These are phyloP conservation scores for Epirrita christyi DNA, from an alignment of 2,888 invertebrate genomes.

Conservation along the genomic window DNA sequence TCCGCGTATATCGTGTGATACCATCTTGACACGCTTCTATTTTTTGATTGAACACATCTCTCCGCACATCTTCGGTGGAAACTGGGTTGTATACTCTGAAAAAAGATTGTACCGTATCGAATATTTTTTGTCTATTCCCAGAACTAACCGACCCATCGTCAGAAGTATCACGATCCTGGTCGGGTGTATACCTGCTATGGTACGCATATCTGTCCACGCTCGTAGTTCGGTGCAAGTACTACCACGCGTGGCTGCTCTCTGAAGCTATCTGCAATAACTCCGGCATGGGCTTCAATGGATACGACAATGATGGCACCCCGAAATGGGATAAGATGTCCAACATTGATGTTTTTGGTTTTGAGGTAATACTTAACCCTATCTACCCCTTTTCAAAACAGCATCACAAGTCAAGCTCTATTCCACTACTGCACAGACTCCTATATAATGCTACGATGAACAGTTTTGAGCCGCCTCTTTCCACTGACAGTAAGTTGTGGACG, in stretches of 20 bases:
- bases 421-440: no score
- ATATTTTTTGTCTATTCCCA: slow-evolving; percentile 36
- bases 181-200: slow-evolving; percentile 76
- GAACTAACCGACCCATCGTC: slow-evolving; percentile 74
- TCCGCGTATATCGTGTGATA: no score
- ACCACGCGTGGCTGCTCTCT: slow-evolving; percentile 98
- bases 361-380: slow-evolving; percentile 88
- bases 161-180: slow-evolving; percentile 79
- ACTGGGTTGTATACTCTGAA: no score
- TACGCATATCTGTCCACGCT: slow-evolving; percentile 93
- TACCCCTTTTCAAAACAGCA: no score
- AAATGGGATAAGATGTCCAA: slow-evolving; percentile 98
- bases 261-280: slow-evolving; percentile 98
- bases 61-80: no score
- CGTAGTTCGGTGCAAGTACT: slow-evolving; percentile 95
- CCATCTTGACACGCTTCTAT: no score
- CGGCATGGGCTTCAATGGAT: slow-evolving; percentile 96
- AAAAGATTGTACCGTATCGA: no score
- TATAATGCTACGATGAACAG: no score
- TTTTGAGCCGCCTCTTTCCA: no score
- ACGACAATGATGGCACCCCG: slow-evolving; percentile 88
- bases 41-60: no score
- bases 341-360: slow-evolving; percentile 94
- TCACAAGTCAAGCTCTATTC: no score
- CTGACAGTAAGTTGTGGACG: no score